Percentiles rank a stretch among this genome's conserved stretches.
Evolutionary conservation across 2,113 vertebrate genomes (phyloP).

Genomic region (Paraplagusia blochii): DNA sequence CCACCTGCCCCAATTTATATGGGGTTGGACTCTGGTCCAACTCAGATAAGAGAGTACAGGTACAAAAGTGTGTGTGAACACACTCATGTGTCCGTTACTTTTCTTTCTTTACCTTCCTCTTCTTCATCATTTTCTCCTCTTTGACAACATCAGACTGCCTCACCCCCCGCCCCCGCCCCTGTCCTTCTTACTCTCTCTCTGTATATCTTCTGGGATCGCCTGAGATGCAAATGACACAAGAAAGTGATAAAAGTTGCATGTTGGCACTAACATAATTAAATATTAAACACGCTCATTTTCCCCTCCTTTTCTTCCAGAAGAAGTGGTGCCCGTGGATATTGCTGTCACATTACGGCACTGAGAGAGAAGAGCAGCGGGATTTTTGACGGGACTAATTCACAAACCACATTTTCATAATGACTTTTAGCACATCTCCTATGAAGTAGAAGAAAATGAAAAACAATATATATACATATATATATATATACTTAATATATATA

Average conservation of each 20-base stretch:
- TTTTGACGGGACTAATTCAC: conserved; percentile 62
- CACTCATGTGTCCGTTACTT: too few species aligned
- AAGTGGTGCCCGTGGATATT: conserved; percentile 75
- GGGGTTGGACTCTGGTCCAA: too few species aligned
- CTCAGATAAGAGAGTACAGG: too few species aligned
- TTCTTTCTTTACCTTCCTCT: conserved; percentile 24
- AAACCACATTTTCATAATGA: conserved; percentile 54
- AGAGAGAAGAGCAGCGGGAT: conserved; percentile 18
- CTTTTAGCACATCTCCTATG: conserved; percentile 51
- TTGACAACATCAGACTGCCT: neutral
- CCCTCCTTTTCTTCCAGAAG: conserved; percentile 23
- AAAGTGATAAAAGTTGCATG: conserved; percentile 78
- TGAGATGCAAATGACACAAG: conserved; percentile 75
- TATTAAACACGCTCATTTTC: conserved; percentile 71
- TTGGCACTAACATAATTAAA: conserved; percentile 78
- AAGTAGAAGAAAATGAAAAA: conserved; percentile 39
- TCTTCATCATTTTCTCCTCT: conserved; percentile 40
- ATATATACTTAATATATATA: too few species aligned
- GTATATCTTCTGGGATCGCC: conserved; percentile 69
- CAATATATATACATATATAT: conserved; percentile 42
- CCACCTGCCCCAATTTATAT: too few species aligned
- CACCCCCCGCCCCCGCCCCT: conserved; percentile 8
- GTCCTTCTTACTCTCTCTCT: conserved; percentile 36
- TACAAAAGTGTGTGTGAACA: too few species aligned
- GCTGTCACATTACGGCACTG: conserved; percentile 69